Evolutionary conservation across 92 coral and sea anemone genomes (phyloP).

Genomic region (Bergia sp.): DNA sequence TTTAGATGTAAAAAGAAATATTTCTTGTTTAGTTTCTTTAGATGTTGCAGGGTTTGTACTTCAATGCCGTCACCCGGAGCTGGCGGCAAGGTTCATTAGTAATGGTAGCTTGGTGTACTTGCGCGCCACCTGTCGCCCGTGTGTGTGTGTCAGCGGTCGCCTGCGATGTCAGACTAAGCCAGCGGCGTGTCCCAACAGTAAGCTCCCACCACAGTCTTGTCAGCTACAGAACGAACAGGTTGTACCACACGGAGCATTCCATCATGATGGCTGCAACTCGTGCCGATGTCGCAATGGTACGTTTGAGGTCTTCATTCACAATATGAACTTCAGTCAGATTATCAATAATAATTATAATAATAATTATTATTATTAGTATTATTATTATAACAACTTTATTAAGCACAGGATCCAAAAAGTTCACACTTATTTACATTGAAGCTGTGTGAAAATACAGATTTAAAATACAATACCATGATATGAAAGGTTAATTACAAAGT

Average conservation of each 20-base stretch:
- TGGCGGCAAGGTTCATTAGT: slow-evolving; percentile 15
- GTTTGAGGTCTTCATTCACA: not conserved
- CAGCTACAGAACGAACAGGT: slow-evolving; percentile 64
- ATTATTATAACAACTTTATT: too few relatives aligned
- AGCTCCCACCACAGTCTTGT: slow-evolving; percentile 56
- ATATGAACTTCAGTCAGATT: not conserved
- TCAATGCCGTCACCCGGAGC: slow-evolving; percentile 50
- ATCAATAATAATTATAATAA: not conserved
- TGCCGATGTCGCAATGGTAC: slow-evolving; percentile 91
- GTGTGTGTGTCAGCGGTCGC: slow-evolving; percentile 72
- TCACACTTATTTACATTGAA: too few relatives aligned
- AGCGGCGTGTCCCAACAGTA: slow-evolving; percentile 50
- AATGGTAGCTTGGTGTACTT: slow-evolving; percentile 72
- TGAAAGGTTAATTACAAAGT: too few relatives aligned
- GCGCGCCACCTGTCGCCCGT: slow-evolving; percentile 71
- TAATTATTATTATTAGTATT: too few relatives aligned
- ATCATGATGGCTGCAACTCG: slow-evolving; percentile 89
- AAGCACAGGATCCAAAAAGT: too few relatives aligned
- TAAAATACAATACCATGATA: too few relatives aligned
- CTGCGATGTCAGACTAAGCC: slow-evolving; percentile 68
- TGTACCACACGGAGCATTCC: slow-evolving; percentile 67
- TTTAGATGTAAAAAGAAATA: too few relatives aligned
- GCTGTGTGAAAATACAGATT: too few relatives aligned
- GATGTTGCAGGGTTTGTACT: slow-evolving; percentile 33
- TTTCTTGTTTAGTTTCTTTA: not conserved